Evolutionary conservation across 2,113 vertebrate genomes (phyloP).

Genomic region (Pampusana beccarii): DNA sequence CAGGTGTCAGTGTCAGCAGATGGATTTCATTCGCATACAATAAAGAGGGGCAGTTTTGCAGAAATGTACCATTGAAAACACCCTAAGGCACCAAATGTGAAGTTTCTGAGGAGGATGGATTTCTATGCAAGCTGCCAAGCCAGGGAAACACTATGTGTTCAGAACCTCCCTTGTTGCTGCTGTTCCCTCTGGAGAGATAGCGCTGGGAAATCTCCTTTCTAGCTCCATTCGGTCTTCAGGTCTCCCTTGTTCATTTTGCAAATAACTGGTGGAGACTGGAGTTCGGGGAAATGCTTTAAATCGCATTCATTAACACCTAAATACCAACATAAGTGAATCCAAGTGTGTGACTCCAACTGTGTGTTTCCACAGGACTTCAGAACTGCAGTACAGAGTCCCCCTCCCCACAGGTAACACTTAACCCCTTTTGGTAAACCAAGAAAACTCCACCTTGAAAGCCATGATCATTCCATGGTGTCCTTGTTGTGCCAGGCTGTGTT

Average conservation of each 20-base stretch:
- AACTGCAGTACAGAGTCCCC: background rate
- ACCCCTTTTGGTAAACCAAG: background rate
- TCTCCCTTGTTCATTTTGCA: background rate
- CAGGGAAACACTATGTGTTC: background rate
- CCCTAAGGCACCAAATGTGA: background rate
- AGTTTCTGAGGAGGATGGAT: background rate
- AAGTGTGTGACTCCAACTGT: background rate
- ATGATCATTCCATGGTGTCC: fast-evolving
- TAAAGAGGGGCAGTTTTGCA: background rate
- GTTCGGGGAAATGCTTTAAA: background rate
- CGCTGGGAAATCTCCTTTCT: background rate
- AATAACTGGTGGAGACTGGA: background rate
- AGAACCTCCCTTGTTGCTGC: background rate
- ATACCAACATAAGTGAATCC: background rate
- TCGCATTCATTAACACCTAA: background rate
- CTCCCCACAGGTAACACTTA: background rate
- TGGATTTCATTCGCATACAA: background rate
- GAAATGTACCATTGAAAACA: background rate
- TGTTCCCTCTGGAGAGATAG: background rate
- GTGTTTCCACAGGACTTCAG: background rate
- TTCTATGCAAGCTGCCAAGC: background rate
- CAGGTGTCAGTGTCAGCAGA: background rate
- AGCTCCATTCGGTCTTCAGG: background rate
- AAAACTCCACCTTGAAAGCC: background rate
- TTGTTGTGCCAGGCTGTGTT: background rate